Percentiles rank a stretch among this genome's conserved stretches.
Conservation (phyloP, 1,140 invertebrate species). For the Mylabris phalerata region DNA sequence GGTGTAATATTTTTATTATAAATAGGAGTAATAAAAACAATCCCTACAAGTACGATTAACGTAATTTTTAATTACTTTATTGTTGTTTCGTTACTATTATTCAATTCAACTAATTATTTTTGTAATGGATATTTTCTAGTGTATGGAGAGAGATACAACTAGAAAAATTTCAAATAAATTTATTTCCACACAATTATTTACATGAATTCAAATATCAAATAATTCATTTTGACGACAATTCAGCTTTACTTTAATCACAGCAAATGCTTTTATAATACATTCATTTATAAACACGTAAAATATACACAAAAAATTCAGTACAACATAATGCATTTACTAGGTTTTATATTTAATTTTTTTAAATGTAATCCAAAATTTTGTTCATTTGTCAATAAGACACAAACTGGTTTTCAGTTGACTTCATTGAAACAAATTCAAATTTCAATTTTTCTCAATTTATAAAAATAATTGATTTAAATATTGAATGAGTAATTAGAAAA, state of each 20-base stretch:
- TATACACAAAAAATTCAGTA: constrained; percentile 9
- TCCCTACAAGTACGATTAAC: too few species aligned
- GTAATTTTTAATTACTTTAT: too few species aligned
- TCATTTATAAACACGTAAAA: constrained; percentile 1
- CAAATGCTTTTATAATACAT: constrained; percentile 13
- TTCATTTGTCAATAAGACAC: constrained; percentile 10
- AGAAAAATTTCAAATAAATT: background rate
- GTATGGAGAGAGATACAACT: too few species aligned
- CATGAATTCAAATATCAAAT: constrained; percentile 1
- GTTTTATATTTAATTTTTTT: background rate
- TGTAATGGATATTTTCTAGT: too few species aligned
- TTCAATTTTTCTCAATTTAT: too few species aligned
- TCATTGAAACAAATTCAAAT: too few species aligned
- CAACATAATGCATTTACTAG: constrained; percentile 2
- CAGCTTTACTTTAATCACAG: constrained; percentile 12
- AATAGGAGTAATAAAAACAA: too few species aligned
- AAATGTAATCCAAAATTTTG: background rate
- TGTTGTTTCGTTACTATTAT: too few species aligned
- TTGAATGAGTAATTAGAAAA: too few species aligned
- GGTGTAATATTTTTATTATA: too few species aligned
- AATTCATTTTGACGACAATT: background rate
- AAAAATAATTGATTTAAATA: too few species aligned
- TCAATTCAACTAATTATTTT: too few species aligned
- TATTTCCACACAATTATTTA: constrained; percentile 15
- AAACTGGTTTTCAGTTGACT: background rate